phyloP scores from a whole-genome alignment of 1,140 invertebrate genomes.

The Drosophila parabipectinata region DNA sequence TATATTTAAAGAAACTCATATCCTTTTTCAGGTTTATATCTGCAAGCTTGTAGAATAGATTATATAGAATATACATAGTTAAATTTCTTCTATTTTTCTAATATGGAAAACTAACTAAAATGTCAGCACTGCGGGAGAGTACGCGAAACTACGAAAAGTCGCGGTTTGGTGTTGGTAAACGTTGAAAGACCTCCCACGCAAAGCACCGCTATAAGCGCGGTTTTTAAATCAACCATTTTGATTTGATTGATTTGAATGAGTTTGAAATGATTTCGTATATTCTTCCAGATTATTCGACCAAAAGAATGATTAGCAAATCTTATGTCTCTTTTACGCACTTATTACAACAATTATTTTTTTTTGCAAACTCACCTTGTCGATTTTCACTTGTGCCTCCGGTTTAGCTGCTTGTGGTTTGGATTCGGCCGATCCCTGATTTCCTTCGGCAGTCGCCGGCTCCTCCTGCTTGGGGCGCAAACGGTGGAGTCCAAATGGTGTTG shows the following conservation, averaged over 20 bases:
- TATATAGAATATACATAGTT: no score
- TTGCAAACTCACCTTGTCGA: background rate
- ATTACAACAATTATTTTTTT: no score
- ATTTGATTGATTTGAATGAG: no score
- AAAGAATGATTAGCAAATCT: no score
- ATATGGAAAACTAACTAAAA: no score
- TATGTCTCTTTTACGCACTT: no score
- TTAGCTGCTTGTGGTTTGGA: background rate
- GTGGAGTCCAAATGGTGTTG: background rate
- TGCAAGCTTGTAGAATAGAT: no score
- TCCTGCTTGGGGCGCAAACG: slow-evolving; percentile 4
- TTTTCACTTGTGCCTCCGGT: background rate
- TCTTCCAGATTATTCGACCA: background rate
- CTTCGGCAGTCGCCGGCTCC: background rate
- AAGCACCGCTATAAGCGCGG: background rate
- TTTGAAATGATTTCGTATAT: background rate
- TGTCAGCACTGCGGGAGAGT: no score
- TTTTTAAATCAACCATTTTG: background rate
- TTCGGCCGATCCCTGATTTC: background rate
- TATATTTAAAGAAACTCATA: no score
- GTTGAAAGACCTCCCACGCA: background rate
- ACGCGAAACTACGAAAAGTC: no score
- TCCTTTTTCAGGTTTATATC: no score
- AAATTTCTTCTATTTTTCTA: no score
- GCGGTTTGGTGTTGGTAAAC: background rate